These are phyloP conservation scores for Heliothis virescens DNA, from an alignment of 1,140 invertebrate genomes.

Conservation along the genomic window DNA sequence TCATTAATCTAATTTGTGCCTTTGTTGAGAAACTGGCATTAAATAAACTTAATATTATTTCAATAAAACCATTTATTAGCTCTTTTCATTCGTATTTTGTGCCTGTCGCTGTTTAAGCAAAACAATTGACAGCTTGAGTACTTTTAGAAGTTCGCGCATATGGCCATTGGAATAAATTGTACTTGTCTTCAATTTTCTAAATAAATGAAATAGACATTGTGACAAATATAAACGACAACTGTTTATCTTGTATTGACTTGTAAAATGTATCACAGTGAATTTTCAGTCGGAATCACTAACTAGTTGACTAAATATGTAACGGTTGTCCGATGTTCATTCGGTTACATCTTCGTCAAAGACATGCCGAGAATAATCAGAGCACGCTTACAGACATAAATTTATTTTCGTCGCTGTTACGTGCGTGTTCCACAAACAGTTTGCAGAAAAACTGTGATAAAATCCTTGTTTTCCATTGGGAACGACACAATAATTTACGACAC, in stretches of 20 bases:
- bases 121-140: background rate
- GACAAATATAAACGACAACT: too few relatives aligned
- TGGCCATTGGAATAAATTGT: too few relatives aligned
- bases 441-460: conserved; percentile 54
- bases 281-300: background rate
- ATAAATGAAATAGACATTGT: too few relatives aligned
- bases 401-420: conserved; percentile 59
- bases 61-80: background rate
- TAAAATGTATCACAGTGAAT: background rate
- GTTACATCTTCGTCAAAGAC: conserved; percentile 10
- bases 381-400: conserved; percentile 56
- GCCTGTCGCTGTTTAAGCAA: background rate
- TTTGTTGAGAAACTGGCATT: conserved; percentile 20
- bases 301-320: conserved; percentile 2
- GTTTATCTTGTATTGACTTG: background rate
- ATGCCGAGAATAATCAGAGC: conserved; percentile 24
- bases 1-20: conserved; percentile 42
- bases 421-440: conserved; percentile 44
- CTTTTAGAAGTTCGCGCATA: too few relatives aligned
- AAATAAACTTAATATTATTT: conserved; percentile 13
- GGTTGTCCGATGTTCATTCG: conserved; percentile 2
- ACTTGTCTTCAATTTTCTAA: too few relatives aligned
- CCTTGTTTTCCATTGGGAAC: conserved; percentile 63
- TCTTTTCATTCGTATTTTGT: background rate
- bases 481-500: conserved; percentile 76